Conservation (phyloP, 2,113 vertebrate species). For the Pristiophorus japonicus region DNA sequence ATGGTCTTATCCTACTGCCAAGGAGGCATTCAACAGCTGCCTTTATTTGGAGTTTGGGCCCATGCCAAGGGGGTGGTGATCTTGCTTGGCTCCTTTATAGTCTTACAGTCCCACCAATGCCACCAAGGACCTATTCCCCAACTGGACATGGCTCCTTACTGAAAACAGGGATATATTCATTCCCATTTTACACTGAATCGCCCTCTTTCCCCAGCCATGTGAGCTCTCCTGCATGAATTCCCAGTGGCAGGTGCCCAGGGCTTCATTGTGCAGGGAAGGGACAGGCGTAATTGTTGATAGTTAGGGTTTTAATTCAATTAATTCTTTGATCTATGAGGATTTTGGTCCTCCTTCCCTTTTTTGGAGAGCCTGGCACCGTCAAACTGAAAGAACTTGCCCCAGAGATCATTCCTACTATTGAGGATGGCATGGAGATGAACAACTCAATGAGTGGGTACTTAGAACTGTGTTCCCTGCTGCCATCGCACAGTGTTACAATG, state of each 20-base stretch:
- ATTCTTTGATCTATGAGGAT: background rate
- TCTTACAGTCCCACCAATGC: background rate
- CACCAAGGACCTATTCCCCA: background rate
- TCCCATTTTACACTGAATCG: background rate
- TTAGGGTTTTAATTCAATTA: background rate
- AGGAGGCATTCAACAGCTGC: background rate
- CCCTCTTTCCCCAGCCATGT: background rate
- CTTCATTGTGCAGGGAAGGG: background rate
- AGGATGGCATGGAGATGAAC: background rate
- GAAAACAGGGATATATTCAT: background rate
- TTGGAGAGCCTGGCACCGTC: background rate
- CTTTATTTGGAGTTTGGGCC: background rate
- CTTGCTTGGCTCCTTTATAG: background rate
- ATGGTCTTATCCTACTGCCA: background rate
- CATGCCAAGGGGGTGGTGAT: background rate
- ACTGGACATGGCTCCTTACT: background rate
- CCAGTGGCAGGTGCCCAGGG: background rate
- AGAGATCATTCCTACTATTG: background rate
- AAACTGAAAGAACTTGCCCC: background rate
- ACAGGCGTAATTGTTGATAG: background rate
- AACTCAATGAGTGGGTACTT: background rate
- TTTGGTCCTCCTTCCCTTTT: background rate
- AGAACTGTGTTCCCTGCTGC: background rate
- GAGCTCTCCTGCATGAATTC: background rate
- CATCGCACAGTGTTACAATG: background rate